Evolutionary conservation across 2,797 vertebrate species (phyloP), one percentile per base, ranked within the genome.

Genomic region (Somateria mollissima): DNA sequence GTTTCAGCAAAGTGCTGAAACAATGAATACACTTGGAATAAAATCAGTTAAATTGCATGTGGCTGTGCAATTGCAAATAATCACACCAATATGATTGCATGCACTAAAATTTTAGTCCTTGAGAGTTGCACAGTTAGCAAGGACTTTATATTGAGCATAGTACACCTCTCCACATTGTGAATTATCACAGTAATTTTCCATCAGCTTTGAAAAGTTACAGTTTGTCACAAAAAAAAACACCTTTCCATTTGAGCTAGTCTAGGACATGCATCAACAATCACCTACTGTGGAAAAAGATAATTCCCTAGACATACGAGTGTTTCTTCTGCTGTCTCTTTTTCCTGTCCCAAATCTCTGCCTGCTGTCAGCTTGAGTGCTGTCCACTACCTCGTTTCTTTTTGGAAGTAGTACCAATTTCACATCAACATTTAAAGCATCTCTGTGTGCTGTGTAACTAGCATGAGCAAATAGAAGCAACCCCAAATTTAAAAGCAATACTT

Each of bases 341-440:
- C 70, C 39, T 82, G 41, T 43, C 53, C 66, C 79, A 82, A 78
- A 95, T 88, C 43, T 84, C 73, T 70, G 13, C 37, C 41, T 57
- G 81, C 67, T 72, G 62, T 89, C 84, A 94, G 54, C 58, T 82
- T 5, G 32, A 92, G 69, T 77, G 94, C 84, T 93, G 80, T 80
- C 76, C 51, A 25, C 79, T 62, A 54, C n/a, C 37, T 91, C n/a
- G 20, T 45, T 93, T 85, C 60, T 89, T 89, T 92, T 60, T 39
- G 49, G 49, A 85, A 89, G 75, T 11, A 95, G 67, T 18, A 90
- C 13, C 39, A 89, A 94, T 84, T 90, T 96, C 95, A 90, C 84
- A 94, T 97, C 71, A 94, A 79, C 95, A 95, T 95, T 95, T 95
- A 64, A 96, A 96, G 77, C 61, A 91, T 57, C 83, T 79, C 66